These are phyloP conservation scores for Holacanthella duospinosa DNA, from an alignment of 2,888 invertebrate species.

Conservation along the genomic window DNA sequence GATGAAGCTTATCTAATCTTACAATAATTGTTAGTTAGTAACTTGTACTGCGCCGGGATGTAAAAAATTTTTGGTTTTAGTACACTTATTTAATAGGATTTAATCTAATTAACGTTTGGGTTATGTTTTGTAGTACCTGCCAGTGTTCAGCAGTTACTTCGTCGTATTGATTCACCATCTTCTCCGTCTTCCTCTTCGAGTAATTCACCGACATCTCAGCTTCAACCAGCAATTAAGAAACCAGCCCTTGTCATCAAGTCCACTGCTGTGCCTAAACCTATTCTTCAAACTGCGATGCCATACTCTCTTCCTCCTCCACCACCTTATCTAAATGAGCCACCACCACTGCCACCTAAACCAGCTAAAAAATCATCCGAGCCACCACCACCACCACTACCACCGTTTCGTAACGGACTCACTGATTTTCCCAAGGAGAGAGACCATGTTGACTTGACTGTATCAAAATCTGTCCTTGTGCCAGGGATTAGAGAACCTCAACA, in stretches of 20 bases:
- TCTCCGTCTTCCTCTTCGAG: slow-evolving; percentile 53
- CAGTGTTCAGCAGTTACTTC: slow-evolving; percentile 60
- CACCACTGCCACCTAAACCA: slow-evolving; percentile 39
- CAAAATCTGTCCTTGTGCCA: not conserved
- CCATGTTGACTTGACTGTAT: too few species aligned
- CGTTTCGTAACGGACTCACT: not conserved
- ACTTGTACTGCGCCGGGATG: too few species aligned
- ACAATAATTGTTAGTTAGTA: too few species aligned
- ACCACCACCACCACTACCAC: slow-evolving; percentile 1
- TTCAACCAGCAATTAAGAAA: slow-evolving; percentile 53
- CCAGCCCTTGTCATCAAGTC: slow-evolving; percentile 94
- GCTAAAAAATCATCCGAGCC: slow-evolving; percentile 13
- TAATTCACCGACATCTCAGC: slow-evolving; percentile 67
- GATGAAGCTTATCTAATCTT: too few species aligned
- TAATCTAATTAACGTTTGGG: too few species aligned
- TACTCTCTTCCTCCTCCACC: slow-evolving; percentile 30
- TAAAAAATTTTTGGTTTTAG: not conserved
- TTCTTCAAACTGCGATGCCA: slow-evolving; percentile 60
- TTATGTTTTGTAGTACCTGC: slow-evolving; percentile 49
- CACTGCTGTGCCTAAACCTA: slow-evolving; percentile 88
- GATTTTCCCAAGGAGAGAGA: too few species aligned
- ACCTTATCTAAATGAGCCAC: slow-evolving; percentile 37
- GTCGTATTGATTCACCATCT: slow-evolving; percentile 51
- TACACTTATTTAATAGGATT: too few species aligned
- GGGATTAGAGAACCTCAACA: not conserved